Evolutionary conservation across 2,113 vertebrate species (phyloP).

Genomic region (Felis chaus): DNA sequence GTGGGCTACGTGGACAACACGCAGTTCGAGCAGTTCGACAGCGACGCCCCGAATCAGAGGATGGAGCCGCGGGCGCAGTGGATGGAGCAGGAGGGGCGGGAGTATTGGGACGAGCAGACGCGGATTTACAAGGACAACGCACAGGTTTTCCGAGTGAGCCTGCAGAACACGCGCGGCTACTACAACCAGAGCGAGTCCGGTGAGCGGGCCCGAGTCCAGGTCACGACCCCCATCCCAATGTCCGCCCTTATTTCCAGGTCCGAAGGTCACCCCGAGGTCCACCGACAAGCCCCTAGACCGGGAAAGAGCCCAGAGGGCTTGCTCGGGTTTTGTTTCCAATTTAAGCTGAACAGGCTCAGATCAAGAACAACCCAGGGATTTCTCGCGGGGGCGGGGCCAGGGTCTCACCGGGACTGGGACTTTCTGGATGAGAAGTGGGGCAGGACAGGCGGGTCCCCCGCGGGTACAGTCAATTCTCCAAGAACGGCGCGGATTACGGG

Average conservation of each 20-base stretch:
- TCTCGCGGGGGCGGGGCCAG: not conserved
- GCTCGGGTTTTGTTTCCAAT: not conserved
- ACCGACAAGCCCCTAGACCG: not conserved
- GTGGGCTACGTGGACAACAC: no score
- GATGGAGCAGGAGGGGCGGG: not conserved
- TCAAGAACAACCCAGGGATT: no score
- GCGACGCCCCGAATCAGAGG: not conserved
- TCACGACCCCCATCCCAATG: no score
- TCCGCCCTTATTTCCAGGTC: not conserved
- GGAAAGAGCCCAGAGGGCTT: not conserved
- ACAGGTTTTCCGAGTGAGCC: rapidly evolving
- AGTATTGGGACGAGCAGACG: not conserved
- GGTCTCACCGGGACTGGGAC: not conserved
- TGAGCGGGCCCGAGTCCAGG: not conserved
- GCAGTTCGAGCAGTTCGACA: no score
- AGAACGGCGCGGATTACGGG: slow-evolving; percentile 75
- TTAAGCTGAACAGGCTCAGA: no score
- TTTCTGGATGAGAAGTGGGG: slow-evolving; percentile 62
- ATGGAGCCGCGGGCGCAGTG: not conserved
- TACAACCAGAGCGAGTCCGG: not conserved
- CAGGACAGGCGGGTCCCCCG: not conserved
- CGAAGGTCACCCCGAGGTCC: not conserved
- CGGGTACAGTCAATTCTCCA: rapidly evolving
- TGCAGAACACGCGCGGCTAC: not conserved
- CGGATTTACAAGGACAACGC: rapidly evolving